Evolutionary conservation across 2,888 invertebrate genomes (phyloP).

Genomic region (Tinea pellionella): DNA sequence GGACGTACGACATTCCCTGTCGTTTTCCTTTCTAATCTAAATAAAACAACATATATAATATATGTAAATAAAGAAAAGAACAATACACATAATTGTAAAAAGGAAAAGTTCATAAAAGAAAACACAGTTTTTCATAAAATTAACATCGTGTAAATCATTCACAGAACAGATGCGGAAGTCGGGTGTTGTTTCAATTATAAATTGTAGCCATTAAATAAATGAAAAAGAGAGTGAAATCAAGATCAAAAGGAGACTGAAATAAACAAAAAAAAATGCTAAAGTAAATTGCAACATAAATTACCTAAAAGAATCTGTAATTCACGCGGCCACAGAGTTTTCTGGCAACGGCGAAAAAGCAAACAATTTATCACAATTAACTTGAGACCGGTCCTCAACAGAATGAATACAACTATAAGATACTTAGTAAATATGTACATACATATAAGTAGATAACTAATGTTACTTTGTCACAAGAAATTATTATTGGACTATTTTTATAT

Average conservation of each 20-base stretch:
- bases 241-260: constrained; percentile 4
- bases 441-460: background rate
- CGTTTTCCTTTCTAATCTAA: too few relatives aligned
- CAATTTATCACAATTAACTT: constrained; percentile 49
- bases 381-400: background rate
- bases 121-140: background rate
- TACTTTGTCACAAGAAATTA: too few relatives aligned
- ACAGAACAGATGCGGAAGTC: constrained; percentile 8
- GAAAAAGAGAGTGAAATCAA: background rate
- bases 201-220: constrained; percentile 10
- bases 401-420: background rate
- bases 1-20: too few relatives aligned
- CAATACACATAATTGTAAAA: too few relatives aligned
- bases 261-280: constrained; percentile 15
- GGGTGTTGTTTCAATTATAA: constrained; percentile 5
- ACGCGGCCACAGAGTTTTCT: constrained; percentile 23
- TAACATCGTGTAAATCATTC: background rate
- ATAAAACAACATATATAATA: too few relatives aligned
- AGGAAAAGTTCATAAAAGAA: background rate
- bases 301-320: constrained; percentile 48
- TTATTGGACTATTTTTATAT: too few relatives aligned
- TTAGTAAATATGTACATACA: background rate
- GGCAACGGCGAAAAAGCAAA: constrained; percentile 18
- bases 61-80: too few relatives aligned
- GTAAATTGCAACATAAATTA: constrained; percentile 53